phyloP scores from a whole-genome alignment of 2,888 invertebrate genomes.

The Smittia aterrima region DNA sequence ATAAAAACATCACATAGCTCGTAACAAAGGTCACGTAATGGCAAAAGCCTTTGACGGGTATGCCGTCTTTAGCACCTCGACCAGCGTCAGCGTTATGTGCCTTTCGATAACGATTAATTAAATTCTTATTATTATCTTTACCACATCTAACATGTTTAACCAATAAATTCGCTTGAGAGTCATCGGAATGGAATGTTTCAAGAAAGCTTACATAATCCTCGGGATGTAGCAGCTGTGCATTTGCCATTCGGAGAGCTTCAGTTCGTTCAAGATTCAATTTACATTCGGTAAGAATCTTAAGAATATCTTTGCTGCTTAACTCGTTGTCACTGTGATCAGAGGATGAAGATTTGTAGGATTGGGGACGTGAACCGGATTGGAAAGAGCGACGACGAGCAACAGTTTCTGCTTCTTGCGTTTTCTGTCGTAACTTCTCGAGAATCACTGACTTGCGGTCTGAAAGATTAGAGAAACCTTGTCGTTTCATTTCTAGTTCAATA shows the following conservation, averaged over 20 bases:
- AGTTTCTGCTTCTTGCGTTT: conserved; percentile 40
- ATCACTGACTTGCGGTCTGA: conserved; percentile 4
- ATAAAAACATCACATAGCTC: conserved; percentile 37
- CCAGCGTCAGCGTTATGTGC: background rate
- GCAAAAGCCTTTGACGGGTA: conserved; percentile 26
- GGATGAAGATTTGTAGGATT: conserved; percentile 52
- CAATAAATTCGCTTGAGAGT: conserved; percentile 26
- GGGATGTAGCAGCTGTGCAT: conserved; percentile 51
- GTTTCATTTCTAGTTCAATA: no score
- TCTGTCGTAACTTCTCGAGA: conserved; percentile 23
- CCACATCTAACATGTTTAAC: conserved; percentile 33
- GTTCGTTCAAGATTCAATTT: conserved; percentile 52
- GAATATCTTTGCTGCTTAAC: conserved; percentile 51
- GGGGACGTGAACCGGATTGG: conserved; percentile 49
- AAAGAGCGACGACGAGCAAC: conserved; percentile 49
- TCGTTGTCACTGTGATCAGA: conserved; percentile 53
- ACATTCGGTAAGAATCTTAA: conserved; percentile 49
- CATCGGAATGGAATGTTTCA: conserved; percentile 31
- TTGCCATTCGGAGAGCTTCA: conserved; percentile 48
- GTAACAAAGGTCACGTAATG: conserved; percentile 31
- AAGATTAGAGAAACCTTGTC: background rate
- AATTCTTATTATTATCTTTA: conserved; percentile 15
- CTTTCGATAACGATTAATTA: background rate
- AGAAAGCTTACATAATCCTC: conserved; percentile 53
- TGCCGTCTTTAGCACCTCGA: background rate